These are phyloP conservation scores for Pelobates fuscus DNA, from an alignment of 2,113 vertebrate species.

Conservation along the genomic window DNA sequence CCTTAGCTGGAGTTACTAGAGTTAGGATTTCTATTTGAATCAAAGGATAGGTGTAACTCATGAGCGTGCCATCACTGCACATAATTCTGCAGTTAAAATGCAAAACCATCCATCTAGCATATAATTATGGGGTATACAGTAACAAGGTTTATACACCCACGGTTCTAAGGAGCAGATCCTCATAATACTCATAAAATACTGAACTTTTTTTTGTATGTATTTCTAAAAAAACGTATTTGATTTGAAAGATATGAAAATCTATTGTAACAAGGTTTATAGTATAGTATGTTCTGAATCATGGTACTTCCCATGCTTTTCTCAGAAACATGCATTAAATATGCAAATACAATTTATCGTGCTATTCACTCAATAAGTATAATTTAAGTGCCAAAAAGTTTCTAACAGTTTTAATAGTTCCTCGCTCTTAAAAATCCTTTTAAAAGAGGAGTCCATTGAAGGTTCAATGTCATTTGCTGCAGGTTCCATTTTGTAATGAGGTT, in stretches of 20 bases:
- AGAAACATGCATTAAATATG: conserved; percentile 51
- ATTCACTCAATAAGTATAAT: conserved; percentile 33
- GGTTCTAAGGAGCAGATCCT: too few species aligned
- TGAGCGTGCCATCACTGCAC: too few species aligned
- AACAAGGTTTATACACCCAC: too few species aligned
- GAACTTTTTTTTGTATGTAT: background rate
- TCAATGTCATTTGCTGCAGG: conserved; percentile 62
- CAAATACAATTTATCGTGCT: conserved; percentile 41
- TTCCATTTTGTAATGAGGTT: conserved; percentile 64
- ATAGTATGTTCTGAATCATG: too few species aligned
- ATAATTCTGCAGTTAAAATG: too few species aligned
- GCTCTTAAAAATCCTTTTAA: conserved; percentile 21
- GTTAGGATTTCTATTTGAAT: too few species aligned
- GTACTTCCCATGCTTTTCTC: background rate
- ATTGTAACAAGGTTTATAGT: background rate
- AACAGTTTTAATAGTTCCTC: conserved; percentile 33
- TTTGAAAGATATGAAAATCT: background rate
- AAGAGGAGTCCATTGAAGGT: too few species aligned
- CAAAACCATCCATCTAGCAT: too few species aligned
- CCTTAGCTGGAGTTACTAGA: too few species aligned
- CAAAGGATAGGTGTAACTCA: too few species aligned
- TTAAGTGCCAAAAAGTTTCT: conserved; percentile 53
- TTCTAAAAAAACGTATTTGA: background rate
- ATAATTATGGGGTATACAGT: too few species aligned
- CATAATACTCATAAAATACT: background rate